Evolutionary conservation across 2,888 invertebrate species (phyloP).

Genomic region (Cephus rjabovi): DNA sequence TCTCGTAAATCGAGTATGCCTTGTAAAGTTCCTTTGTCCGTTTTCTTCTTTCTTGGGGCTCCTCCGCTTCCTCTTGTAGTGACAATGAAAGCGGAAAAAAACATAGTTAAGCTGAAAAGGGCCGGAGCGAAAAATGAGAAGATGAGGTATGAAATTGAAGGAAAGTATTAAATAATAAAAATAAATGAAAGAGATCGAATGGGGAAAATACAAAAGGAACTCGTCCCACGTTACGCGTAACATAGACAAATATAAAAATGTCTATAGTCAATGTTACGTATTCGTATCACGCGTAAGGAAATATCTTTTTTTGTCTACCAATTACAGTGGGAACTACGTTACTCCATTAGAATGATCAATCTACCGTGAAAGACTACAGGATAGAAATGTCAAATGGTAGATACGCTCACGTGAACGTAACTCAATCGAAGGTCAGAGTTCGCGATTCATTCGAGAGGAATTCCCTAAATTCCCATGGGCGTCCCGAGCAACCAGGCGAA

Average conservation of each 20-base stretch:
- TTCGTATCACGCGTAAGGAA: neutral
- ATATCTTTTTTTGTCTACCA: neutral
- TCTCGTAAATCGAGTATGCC: neutral
- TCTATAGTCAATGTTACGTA: neutral
- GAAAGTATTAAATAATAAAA: neutral
- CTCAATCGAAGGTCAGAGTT: neutral
- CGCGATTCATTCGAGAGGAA: neutral
- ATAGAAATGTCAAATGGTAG: neutral
- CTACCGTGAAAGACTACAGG: neutral
- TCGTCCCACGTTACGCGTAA: neutral
- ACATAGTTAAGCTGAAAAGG: neutral
- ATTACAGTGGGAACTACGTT: neutral
- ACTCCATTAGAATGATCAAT: neutral
- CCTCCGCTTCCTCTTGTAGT: neutral
- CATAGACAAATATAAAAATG: neutral
- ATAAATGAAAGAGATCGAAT: neutral
- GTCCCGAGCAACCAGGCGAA: neutral
- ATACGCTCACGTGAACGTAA: neutral
- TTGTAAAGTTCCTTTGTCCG: neutral
- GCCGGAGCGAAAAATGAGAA: neutral
- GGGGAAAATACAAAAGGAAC: neutral
- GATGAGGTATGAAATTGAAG: neutral
- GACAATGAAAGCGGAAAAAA: neutral
- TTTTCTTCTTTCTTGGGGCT: neutral
- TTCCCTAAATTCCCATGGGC: neutral